Percentiles rank a stretch among this genome's conserved stretches.
Evolutionary conservation across 2,797 vertebrate genomes (phyloP).

Genomic region (Tapera naevia): DNA sequence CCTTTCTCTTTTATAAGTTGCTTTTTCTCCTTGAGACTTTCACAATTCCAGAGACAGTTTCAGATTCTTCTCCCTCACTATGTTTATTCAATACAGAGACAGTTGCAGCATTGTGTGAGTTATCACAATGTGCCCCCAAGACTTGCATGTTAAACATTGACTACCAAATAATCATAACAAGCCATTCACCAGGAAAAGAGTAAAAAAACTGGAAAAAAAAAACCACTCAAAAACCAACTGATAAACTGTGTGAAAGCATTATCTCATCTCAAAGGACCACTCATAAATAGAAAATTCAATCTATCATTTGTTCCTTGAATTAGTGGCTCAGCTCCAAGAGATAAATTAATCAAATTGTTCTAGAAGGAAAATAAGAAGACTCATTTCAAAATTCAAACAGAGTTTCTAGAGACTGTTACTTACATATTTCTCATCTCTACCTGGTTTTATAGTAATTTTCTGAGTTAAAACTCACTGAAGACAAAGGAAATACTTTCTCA

Average conservation of each 20-base stretch:
- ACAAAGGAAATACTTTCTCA: not conserved
- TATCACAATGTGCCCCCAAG: constrained; percentile 46
- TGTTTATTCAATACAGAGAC: constrained; percentile 19
- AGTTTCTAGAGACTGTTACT: not conserved
- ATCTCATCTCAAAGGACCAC: constrained; percentile 43
- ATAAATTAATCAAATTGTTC: constrained; percentile 42
- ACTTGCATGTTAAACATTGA: constrained; percentile 58
- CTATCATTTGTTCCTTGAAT: constrained; percentile 3
- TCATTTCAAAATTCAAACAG: constrained; percentile 10
- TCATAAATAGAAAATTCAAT: constrained; percentile 39
- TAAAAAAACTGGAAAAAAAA: not conserved
- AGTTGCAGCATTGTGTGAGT: constrained; percentile 41
- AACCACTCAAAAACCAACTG: not conserved
- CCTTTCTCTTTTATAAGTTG: not conserved
- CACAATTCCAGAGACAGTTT: not conserved
- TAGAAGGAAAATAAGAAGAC: not conserved
- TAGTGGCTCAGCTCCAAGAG: constrained; percentile 24
- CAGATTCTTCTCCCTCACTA: not conserved
- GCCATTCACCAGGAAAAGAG: not conserved
- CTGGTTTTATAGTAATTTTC: not conserved
- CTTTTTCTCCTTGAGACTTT: constrained; percentile 46
- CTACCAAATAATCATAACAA: constrained; percentile 42
- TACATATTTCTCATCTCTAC: not conserved
- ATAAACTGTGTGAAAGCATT: constrained; percentile 47
- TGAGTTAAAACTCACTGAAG: not conserved